Percentiles rank a stretch among this genome's conserved stretches.
These are phyloP conservation scores for Eristalis pertinax DNA, from an alignment of 2,888 invertebrate species.

Conservation along the genomic window DNA sequence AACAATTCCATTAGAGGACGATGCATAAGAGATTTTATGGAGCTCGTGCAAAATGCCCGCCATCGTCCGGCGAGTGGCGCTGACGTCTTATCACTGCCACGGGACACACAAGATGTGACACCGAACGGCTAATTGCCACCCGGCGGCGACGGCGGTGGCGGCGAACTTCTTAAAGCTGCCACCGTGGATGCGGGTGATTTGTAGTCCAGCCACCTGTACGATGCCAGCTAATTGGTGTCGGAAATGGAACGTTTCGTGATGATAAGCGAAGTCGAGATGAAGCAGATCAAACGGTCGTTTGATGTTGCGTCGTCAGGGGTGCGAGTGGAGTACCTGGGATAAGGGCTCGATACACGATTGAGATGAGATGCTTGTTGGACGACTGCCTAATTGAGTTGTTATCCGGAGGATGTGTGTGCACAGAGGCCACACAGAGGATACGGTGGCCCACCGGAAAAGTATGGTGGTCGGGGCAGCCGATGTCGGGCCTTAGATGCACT, in stretches of 20 bases:
- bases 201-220: conserved; percentile 35
- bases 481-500: no score
- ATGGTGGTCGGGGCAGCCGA: no score
- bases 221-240: conserved; percentile 43
- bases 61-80: not conserved
- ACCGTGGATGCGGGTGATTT: conserved; percentile 30
- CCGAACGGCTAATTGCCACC: conserved; percentile 44
- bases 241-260: conserved; percentile 25
- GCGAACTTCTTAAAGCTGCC: conserved; percentile 51
- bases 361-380: not conserved
- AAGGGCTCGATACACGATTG: not conserved
- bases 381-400: not conserved
- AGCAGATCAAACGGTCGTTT: not conserved
- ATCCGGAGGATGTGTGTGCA: not conserved
- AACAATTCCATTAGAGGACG: conserved; percentile 39
- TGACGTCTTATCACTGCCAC: conserved; percentile 18
- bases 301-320: not conserved
- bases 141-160: not conserved
- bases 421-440: not conserved
- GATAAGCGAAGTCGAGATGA: conserved; percentile 19
- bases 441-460: not conserved
- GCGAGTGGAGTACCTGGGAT: not conserved
- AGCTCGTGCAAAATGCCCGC: conserved; percentile 14
- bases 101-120: conserved; percentile 28
- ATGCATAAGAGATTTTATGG: conserved; percentile 23